Base-by-base conservation (phyloP, 2,888 invertebrate species). In the Fabriciana adippe region DNA sequence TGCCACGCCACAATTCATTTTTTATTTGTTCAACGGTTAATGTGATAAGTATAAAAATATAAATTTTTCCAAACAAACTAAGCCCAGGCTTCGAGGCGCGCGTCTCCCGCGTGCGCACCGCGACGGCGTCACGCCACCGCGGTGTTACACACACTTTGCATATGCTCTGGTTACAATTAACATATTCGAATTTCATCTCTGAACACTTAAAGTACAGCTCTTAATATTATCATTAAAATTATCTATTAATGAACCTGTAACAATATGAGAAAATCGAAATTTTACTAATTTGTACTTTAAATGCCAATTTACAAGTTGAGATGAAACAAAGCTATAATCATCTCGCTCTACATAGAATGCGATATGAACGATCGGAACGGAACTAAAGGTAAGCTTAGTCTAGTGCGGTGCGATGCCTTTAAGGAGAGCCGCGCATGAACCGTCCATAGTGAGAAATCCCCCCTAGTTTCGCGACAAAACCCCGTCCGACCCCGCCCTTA, bases 231-330 rank as follows among this genome's bases (percentile, higher is more conserved):
- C 81, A 80, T 86, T 86, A 85, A 86, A 87, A 84, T 92, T 90
- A 90, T 85, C 86, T 86, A 89, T 92, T 91, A 91, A 91, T 91
- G 90, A 92, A 92, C 92, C 92, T 92, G 92, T 90, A 92, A 92
- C 92, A 92, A 92, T 90, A 90, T 85, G 85, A 92, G 84, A 90
- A 90, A 91, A 90, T 92, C 89, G 86, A 88, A 90, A 91, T 89
- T 92, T 91, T 90, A 92, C 92, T 91, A 90, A 89, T 92, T 92
- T 92, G 92, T 92, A 92, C 92, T 92, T 92, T 92, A 92, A 92
- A 91, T 92, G 92, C 91, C 91, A 90, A 91, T 91, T 71, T 86
- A 89, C 90, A 90, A 82, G 89, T 85, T 82, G 90, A 90, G 90
- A 89, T 87, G 91, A 87, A 76, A 86, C 91, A 85, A 84, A 81